Conservation (phyloP, 2,797 vertebrate genomes). For the Fundulus diaphanus region DNA sequence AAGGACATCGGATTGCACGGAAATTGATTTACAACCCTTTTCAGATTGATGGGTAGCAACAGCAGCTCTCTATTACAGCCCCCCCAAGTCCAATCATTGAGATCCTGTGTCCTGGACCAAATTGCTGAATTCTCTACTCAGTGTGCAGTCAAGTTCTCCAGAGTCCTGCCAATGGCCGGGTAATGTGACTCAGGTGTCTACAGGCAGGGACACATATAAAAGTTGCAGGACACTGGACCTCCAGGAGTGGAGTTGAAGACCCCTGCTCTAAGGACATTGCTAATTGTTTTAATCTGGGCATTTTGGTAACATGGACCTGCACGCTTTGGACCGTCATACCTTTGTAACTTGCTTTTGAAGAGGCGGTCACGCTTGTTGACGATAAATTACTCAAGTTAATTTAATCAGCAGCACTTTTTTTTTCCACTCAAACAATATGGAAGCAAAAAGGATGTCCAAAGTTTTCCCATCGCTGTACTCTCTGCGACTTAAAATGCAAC, state of each 20-base stretch:
- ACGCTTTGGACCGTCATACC: not conserved
- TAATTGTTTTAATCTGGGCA: not conserved
- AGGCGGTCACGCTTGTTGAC: not conserved
- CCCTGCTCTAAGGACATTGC: not conserved
- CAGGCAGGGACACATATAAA: too few relatives aligned
- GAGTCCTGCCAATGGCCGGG: too few relatives aligned
- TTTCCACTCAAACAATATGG: not conserved
- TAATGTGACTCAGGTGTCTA: too few relatives aligned
- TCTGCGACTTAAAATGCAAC: conserved; percentile 21
- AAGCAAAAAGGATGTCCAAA: not conserved
- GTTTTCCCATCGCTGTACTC: not conserved
- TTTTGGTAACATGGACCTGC: not conserved
- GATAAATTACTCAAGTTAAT: not conserved
- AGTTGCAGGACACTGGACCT: too few relatives aligned
- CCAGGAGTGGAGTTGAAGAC: too few relatives aligned
- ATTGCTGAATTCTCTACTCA: too few relatives aligned
- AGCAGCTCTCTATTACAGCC: too few relatives aligned
- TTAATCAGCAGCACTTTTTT: not conserved
- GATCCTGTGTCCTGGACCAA: too few relatives aligned
- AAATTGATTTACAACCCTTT: too few relatives aligned
- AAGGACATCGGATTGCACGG: not conserved
- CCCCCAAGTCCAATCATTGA: too few relatives aligned
- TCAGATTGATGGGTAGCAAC: not conserved
- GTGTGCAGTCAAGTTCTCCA: too few relatives aligned
- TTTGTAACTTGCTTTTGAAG: not conserved